phyloP scores from a whole-genome alignment of 2,888 invertebrate species.

The Ormyrus rosae region DNA sequence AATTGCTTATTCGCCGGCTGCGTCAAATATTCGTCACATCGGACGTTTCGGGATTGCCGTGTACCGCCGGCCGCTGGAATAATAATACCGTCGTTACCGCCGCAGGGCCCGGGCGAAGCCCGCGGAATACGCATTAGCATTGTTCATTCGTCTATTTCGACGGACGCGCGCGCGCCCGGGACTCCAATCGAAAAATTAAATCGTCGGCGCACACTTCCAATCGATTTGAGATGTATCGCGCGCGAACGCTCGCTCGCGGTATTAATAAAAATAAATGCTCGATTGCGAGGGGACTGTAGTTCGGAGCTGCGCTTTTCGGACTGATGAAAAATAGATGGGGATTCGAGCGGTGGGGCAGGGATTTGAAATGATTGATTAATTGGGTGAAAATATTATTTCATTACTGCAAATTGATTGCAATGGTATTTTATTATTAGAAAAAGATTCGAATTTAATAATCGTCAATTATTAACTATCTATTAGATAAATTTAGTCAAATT shows the following conservation, averaged over 20 bases:
- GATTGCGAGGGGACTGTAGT: background rate
- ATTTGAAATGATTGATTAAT: too few relatives aligned
- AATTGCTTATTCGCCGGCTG: conserved; percentile 63
- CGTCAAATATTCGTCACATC: conserved; percentile 64
- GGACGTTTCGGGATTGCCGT: conserved; percentile 48
- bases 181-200: too few relatives aligned
- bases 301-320: too few relatives aligned
- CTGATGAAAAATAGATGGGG: too few relatives aligned
- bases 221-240: conserved; percentile 9
- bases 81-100: conserved; percentile 65
- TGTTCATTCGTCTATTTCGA: conserved; percentile 31
- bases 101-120: conserved; percentile 8
- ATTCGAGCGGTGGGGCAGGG: too few relatives aligned
- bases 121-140: background rate
- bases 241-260: background rate
- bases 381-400: background rate
- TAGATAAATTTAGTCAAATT: too few relatives aligned
- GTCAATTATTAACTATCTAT: too few relatives aligned
- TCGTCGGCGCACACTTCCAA: background rate
- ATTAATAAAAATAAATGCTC: background rate
- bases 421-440: too few relatives aligned
- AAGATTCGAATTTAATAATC: too few relatives aligned
- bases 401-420: background rate
- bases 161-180: background rate
- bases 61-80: conserved; percentile 60